These are phyloP conservation scores for Hippopotamus amphibius DNA, from an alignment of 2,113 vertebrate genomes.

Conservation along the genomic window DNA sequence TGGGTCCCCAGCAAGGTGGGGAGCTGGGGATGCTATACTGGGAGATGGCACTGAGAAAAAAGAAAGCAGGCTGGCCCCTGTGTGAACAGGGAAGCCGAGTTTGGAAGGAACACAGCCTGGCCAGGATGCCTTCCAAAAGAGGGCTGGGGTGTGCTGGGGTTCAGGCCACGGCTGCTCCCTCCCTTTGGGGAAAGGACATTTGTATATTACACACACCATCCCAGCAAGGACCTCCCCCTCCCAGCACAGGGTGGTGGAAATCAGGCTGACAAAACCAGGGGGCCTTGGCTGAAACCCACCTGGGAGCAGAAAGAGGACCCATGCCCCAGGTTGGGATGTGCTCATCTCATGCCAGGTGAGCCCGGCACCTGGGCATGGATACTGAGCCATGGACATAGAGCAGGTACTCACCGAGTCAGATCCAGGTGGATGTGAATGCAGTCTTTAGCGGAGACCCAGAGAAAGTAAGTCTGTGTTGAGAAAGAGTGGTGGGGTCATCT, in stretches of 20 bases:
- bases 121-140: not conserved
- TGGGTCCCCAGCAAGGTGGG: not conserved
- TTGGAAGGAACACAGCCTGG: not conserved
- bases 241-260: not conserved
- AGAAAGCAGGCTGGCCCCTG: not conserved
- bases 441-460: conserved; percentile 94
- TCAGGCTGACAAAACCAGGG: not conserved
- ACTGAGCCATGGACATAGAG: fast-evolving
- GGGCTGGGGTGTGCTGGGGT: not conserved
- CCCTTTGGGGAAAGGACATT: not conserved
- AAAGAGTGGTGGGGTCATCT: not conserved
- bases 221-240: no score
- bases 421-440: conserved; percentile 92
- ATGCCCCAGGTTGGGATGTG: not conserved
- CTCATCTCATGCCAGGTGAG: not conserved
- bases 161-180: not conserved
- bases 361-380: not conserved
- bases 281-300: not conserved
- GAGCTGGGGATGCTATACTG: no score
- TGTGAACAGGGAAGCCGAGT: not conserved
- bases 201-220: not conserved
- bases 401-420: conserved; percentile 88
- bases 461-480: conserved; percentile 92
- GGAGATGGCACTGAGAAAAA: not conserved
- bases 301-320: not conserved